Percentiles rank a stretch among this genome's conserved stretches.
Evolutionary conservation across 2,113 vertebrate genomes (phyloP).

Genomic region (Nesogale talazaci): DNA sequence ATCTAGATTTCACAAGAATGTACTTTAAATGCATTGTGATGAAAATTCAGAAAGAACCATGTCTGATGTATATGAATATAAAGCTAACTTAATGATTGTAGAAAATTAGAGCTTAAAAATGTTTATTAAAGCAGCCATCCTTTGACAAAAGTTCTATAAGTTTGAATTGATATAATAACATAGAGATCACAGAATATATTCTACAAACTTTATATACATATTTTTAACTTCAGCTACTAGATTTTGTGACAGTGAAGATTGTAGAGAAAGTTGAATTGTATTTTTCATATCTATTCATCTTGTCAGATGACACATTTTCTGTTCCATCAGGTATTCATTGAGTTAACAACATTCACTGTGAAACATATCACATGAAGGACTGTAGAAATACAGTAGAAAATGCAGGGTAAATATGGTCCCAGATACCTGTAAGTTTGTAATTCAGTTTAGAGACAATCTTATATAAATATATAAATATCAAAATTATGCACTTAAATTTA

Average conservation of each 20-base stretch:
- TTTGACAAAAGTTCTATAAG: neutral
- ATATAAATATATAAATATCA: conserved; percentile 33
- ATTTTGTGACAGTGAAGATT: neutral
- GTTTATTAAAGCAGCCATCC: neutral
- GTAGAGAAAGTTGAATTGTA: neutral
- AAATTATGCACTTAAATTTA: conserved; percentile 58
- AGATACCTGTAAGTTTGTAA: conserved; percentile 45
- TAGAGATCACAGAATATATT: conserved; percentile 1
- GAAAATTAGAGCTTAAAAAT: conserved; percentile 12
- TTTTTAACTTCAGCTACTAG: conserved; percentile 15
- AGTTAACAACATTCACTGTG: neutral
- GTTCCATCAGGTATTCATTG: neutral
- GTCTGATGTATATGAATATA: conserved; percentile 38
- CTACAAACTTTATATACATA: neutral
- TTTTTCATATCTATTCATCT: neutral
- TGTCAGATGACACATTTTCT: neutral
- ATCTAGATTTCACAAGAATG: conserved; percentile 65
- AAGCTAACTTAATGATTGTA: conserved; percentile 39
- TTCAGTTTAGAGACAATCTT: conserved; percentile 30
- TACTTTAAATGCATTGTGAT: conserved; percentile 22
- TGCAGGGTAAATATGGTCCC: neutral
- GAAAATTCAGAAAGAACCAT: conserved; percentile 52
- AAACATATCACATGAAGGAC: conserved; percentile 22
- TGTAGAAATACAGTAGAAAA: conserved; percentile 3
- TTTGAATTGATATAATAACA: conserved; percentile 32